These are phyloP conservation scores for Coronaproctus castanopsis DNA, from an alignment of 2,888 invertebrate genomes.

Conservation along the genomic window DNA sequence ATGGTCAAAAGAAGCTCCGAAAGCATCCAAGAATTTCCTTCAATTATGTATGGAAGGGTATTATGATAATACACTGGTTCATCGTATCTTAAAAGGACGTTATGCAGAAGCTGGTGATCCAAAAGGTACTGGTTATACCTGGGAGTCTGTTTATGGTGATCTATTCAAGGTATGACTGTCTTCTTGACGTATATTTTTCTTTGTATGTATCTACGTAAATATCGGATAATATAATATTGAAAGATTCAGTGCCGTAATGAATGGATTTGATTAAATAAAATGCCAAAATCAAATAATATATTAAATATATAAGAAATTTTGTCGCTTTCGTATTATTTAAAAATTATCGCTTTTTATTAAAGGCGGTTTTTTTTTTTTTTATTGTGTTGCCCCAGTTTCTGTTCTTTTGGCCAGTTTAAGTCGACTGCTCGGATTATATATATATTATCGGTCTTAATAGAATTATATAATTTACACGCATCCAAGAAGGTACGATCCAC, in stretches of 20 bases:
- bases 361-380: too few species aligned
- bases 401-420: too few species aligned
- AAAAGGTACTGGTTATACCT: conserved; percentile 83
- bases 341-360: neutral
- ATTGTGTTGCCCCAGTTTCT: too few species aligned
- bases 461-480: too few species aligned
- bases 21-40: conserved; percentile 80
- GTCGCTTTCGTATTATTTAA: neutral
- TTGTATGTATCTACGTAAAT: neutral
- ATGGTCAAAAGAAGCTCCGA: conserved; percentile 92
- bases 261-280: too few species aligned
- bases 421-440: too few species aligned
- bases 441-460: too few species aligned
- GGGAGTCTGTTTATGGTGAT: conserved; percentile 84
- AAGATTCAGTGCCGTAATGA: too few species aligned
- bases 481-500: too few species aligned
- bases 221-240: neutral
- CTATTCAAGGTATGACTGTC: conserved; percentile 76
- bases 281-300: too few species aligned
- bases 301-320: neutral
- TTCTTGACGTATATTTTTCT: conserved; percentile 2
- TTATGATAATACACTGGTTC: conserved; percentile 80
- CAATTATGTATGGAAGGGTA: conserved; percentile 93
- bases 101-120: conserved; percentile 97
- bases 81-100: conserved; percentile 79